These are phyloP conservation scores for Pachyuromys duprasi DNA, from an alignment of 2,797 vertebrate species.

Conservation along the genomic window DNA sequence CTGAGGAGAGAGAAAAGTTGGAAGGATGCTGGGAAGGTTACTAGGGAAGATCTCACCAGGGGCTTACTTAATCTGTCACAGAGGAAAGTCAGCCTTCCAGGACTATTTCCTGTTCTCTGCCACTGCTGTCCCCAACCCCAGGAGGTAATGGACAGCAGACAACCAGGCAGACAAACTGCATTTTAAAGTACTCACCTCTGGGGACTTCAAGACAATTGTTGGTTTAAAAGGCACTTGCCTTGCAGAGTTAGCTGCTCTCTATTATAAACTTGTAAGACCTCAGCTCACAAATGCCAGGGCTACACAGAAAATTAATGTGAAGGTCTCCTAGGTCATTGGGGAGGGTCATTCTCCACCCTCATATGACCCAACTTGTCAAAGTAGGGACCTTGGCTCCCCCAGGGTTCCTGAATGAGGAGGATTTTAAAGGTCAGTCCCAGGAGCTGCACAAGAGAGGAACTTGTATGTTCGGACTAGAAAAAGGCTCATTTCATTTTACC, in stretches of 20 bases:
- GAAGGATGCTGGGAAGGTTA: background rate
- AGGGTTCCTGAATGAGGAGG: conserved; percentile 9
- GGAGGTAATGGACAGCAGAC: background rate
- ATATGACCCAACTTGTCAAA: conserved; percentile 15
- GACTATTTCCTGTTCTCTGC: background rate
- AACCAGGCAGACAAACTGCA: background rate
- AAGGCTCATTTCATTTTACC: background rate
- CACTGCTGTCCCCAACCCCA: background rate
- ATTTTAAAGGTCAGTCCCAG: conserved; percentile 37
- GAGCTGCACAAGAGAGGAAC: background rate
- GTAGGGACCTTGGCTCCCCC: background rate
- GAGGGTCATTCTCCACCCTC: conserved; percentile 50
- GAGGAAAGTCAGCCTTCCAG: background rate
- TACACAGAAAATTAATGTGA: conserved; percentile 66
- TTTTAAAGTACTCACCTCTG: conserved; percentile 52
- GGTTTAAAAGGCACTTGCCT: conserved; percentile 66
- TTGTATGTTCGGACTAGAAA: background rate
- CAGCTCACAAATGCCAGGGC: conserved; percentile 64
- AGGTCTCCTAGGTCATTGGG: conserved; percentile 54
- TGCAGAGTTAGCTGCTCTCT: conserved; percentile 58
- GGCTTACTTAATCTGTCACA: background rate
- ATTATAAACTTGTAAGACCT: conserved; percentile 57
- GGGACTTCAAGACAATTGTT: conserved; percentile 50
- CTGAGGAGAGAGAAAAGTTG: background rate
- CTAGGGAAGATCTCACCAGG: background rate